phyloP scores from a whole-genome alignment of 2,888 invertebrate species.

The Tuta absoluta region DNA sequence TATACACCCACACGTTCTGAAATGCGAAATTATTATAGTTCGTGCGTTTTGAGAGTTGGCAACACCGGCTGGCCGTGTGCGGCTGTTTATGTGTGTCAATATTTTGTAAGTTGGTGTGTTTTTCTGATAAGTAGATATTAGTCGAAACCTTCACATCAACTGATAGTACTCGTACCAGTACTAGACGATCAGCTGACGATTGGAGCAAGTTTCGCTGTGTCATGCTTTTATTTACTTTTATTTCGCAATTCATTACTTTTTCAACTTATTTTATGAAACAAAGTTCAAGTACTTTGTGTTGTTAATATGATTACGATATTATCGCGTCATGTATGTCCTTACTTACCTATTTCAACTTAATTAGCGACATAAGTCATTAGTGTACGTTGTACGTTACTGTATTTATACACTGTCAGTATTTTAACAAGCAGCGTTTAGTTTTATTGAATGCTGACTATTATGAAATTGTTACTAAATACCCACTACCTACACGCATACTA shows the following conservation, averaged over 20 bases:
- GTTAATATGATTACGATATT: neutral
- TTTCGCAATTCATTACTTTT: neutral
- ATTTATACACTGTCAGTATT: neutral
- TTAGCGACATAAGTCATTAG: neutral
- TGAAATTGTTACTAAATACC: neutral
- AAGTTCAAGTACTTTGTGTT: neutral
- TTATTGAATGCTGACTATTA: neutral
- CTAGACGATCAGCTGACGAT: neutral
- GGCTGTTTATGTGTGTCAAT: slow-evolving; percentile 18
- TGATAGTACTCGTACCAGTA: neutral
- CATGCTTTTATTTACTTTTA: neutral
- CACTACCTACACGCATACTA: no score
- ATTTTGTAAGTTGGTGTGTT: slow-evolving; percentile 3
- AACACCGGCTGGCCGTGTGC: slow-evolving; percentile 16
- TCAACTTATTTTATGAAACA: neutral
- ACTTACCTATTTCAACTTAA: neutral
- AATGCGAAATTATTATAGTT: slow-evolving; percentile 18
- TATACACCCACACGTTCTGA: slow-evolving; percentile 25
- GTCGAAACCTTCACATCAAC: neutral
- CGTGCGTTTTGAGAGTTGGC: slow-evolving; percentile 13
- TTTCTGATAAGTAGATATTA: neutral
- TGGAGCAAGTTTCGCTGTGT: neutral
- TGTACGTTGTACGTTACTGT: neutral
- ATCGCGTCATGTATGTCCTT: neutral
- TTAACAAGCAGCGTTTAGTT: neutral